A percentile compares a stretch with the other conserved stretches of the same genome.
phyloP scores from a whole-genome alignment of 2,797 vertebrate genomes.

The Pogonophryne albipinna region DNA sequence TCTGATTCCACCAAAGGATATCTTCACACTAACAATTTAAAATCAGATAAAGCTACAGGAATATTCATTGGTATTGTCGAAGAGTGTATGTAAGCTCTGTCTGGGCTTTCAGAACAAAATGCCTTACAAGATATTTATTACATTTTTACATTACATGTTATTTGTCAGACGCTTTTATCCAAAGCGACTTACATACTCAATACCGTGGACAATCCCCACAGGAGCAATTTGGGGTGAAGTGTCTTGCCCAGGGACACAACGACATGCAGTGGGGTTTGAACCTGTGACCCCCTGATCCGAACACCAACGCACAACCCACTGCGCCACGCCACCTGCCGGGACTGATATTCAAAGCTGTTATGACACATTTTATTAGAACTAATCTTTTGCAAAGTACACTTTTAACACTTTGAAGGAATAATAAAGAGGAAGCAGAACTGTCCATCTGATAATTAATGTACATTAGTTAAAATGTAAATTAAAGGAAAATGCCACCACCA shows the following conservation, averaged over 20 bases:
- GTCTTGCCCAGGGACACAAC: too few species aligned
- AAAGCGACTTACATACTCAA: too few species aligned
- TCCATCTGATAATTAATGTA: too few species aligned
- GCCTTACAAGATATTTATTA: conserved; percentile 12
- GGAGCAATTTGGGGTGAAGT: too few species aligned
- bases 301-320: too few species aligned
- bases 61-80: conserved; percentile 22
- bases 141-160: too few species aligned
- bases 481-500: conserved; percentile 10
- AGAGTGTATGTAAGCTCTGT: conserved; percentile 28
- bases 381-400: background rate
- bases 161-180: too few species aligned
- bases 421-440: background rate
- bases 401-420: conserved; percentile 25
- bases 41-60: conserved; percentile 30
- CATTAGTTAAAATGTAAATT: background rate
- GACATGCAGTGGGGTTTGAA: too few species aligned
- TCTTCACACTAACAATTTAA: conserved; percentile 18
- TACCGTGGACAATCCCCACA: too few species aligned
- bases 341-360: conserved; percentile 29
- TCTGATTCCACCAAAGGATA: conserved; percentile 39
- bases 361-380: conserved; percentile 27
- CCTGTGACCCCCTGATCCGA: too few species aligned
- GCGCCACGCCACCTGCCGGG: background rate
- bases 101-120: conserved; percentile 48